phyloP scores from a whole-genome alignment of 1,140 invertebrate genomes.

The Scaptomyza graminum region DNA sequence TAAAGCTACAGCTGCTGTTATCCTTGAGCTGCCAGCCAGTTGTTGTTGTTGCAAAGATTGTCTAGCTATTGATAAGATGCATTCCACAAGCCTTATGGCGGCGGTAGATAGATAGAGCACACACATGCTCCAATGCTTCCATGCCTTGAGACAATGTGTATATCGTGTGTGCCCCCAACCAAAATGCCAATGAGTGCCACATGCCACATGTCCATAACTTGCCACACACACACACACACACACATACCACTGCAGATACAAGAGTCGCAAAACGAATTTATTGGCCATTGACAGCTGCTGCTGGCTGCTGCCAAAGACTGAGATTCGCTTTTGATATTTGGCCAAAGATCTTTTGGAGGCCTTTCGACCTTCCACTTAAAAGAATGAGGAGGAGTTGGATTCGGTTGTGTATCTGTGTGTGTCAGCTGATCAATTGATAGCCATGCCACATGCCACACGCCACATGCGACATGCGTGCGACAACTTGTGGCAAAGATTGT shows the following conservation, averaged over 20 bases:
- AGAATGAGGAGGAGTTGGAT: too few species aligned
- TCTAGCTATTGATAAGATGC: constrained; percentile 45
- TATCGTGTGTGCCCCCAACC: neutral
- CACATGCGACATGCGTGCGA: constrained; percentile 7
- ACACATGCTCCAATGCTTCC: constrained; percentile 2
- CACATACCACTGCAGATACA: constrained; percentile 1
- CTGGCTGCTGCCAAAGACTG: neutral
- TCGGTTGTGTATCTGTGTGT: too few species aligned
- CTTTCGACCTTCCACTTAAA: too few species aligned
- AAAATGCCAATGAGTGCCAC: constrained; percentile 6
- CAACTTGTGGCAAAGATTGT: constrained; percentile 10
- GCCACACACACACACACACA: constrained; percentile 13
- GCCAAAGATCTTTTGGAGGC: constrained; percentile 7
- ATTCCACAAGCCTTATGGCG: constrained; percentile 41
- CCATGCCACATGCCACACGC: constrained; percentile 9
- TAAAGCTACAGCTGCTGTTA: constrained; percentile 31
- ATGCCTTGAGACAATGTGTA: too few species aligned
- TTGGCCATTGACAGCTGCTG: constrained; percentile 33
- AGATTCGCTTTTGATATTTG: too few species aligned
- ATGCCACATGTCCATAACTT: neutral
- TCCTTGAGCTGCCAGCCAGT: constrained; percentile 46
- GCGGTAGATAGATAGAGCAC: constrained; percentile 28
- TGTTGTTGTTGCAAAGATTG: constrained; percentile 24
- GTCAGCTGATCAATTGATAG: constrained; percentile 34
- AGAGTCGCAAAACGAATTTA: constrained; percentile 29